Conservation (phyloP, 2,797 vertebrate species). For the Sandelia bainsii region DNA sequence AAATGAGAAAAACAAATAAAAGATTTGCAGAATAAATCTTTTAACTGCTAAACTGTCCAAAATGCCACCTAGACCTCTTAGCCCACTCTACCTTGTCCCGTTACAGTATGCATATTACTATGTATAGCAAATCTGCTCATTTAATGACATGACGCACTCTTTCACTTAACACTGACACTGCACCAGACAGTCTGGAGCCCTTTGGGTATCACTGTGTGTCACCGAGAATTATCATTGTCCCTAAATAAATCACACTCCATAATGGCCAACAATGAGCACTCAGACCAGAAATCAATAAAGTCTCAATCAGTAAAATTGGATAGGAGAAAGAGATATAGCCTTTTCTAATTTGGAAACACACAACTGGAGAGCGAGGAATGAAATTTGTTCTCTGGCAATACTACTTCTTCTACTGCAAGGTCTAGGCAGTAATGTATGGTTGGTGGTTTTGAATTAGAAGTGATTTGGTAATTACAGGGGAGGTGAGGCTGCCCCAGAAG, state of each 20-base stretch:
- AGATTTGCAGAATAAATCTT: conserved; percentile 1
- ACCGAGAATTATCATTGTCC: conserved; percentile 77
- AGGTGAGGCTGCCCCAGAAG: conserved; percentile 19
- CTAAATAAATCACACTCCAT: conserved; percentile 77
- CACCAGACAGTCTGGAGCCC: conserved; percentile 75
- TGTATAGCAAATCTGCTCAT: conserved; percentile 49
- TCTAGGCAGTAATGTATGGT: conserved; percentile 34
- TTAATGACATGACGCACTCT: conserved; percentile 58
- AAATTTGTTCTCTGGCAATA: conserved; percentile 54
- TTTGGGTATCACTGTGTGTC: conserved; percentile 69
- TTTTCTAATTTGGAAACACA: conserved; percentile 43
- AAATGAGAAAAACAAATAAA: conserved; percentile 3
- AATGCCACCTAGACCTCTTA: background rate
- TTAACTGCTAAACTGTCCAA: conserved; percentile 1
- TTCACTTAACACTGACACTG: conserved; percentile 62
- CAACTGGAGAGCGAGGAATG: conserved; percentile 21
- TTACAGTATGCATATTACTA: conserved; percentile 9
- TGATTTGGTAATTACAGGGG: conserved; percentile 43
- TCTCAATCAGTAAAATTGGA: conserved; percentile 75
- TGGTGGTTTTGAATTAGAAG: conserved; percentile 47
- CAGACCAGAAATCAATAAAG: conserved; percentile 82
- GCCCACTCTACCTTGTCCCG: background rate
- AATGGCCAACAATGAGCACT: conserved; percentile 77
- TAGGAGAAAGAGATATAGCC: conserved; percentile 33
- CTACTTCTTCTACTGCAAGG: conserved; percentile 21